These are phyloP conservation scores for Lamprotornis superbus DNA, from an alignment of 2,113 vertebrate species.

Conservation along the genomic window DNA sequence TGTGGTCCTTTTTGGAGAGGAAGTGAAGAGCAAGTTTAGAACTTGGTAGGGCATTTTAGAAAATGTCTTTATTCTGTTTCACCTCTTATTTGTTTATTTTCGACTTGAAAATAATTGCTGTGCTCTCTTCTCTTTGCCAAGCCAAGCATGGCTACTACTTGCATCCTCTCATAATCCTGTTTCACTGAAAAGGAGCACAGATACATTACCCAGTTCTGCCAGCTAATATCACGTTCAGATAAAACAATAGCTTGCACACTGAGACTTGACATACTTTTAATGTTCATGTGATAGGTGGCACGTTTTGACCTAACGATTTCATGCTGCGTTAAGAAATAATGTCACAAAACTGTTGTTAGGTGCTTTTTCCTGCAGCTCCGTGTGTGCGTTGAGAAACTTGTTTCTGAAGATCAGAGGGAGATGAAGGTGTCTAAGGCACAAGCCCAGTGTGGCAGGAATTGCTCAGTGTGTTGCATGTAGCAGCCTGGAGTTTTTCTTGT, in stretches of 20 bases:
- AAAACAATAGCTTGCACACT: slow-evolving; percentile 63
- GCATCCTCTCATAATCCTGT: neutral
- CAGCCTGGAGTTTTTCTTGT: neutral
- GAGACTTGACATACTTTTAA: slow-evolving; percentile 68
- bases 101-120: neutral
- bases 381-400: neutral
- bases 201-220: slow-evolving; percentile 52
- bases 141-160: slow-evolving; percentile 12
- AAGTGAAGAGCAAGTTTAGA: neutral
- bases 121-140: neutral
- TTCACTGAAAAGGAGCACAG: neutral
- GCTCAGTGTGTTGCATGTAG: rapidly evolving
- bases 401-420: slow-evolving; percentile 43
- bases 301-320: slow-evolving; percentile 68
- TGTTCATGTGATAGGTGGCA: slow-evolving; percentile 65
- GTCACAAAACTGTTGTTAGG: slow-evolving; percentile 53
- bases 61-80: neutral
- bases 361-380: neutral
- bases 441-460: neutral
- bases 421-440: neutral
- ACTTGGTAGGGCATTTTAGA: neutral
- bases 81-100: slow-evolving; percentile 7
- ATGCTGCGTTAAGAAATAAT: slow-evolving; percentile 48
- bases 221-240: slow-evolving; percentile 57
- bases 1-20: neutral